Evolutionary conservation across 2,888 invertebrate genomes (phyloP).

Genomic region (Entomobrya proxima): DNA sequence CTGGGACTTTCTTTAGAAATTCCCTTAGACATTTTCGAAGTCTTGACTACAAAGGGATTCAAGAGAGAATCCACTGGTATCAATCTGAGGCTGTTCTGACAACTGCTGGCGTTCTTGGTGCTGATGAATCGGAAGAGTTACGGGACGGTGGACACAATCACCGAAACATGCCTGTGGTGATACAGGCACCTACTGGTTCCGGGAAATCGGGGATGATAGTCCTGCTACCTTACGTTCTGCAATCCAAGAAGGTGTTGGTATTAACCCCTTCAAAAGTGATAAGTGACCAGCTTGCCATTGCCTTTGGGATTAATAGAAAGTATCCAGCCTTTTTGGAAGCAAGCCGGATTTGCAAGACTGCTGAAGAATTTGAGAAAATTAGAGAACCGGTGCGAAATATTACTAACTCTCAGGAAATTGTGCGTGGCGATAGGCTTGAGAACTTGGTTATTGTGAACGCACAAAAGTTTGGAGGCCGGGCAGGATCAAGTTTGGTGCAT

Average conservation of each 20-base stretch:
- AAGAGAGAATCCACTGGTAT: slow-evolving; percentile 24
- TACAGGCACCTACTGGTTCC: slow-evolving; percentile 55
- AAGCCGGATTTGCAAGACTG: background rate
- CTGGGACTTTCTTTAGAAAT: no score
- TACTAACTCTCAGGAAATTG: background rate
- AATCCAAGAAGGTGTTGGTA: slow-evolving; percentile 43
- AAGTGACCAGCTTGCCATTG: slow-evolving; percentile 16
- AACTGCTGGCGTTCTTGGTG: background rate
- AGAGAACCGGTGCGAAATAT: background rate
- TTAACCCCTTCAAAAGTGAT: slow-evolving; percentile 45
- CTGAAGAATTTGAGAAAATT: background rate
- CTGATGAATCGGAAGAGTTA: background rate
- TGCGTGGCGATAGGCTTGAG: background rate
- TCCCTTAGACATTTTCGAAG: no score
- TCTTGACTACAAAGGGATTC: no score
- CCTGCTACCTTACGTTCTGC: slow-evolving; percentile 51
- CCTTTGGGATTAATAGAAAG: background rate
- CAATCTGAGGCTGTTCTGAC: slow-evolving; percentile 10
- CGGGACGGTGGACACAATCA: background rate
- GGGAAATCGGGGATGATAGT: slow-evolving; percentile 61
- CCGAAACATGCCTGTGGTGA: slow-evolving; percentile 23
- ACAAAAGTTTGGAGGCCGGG: slow-evolving; percentile 49
- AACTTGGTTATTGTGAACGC: slow-evolving; percentile 60
- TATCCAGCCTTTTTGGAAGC: background rate
- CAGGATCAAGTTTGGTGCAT: background rate